Base-by-base conservation (phyloP, 2,113 vertebrate species). In the Sardina pilchardus region DNA sequence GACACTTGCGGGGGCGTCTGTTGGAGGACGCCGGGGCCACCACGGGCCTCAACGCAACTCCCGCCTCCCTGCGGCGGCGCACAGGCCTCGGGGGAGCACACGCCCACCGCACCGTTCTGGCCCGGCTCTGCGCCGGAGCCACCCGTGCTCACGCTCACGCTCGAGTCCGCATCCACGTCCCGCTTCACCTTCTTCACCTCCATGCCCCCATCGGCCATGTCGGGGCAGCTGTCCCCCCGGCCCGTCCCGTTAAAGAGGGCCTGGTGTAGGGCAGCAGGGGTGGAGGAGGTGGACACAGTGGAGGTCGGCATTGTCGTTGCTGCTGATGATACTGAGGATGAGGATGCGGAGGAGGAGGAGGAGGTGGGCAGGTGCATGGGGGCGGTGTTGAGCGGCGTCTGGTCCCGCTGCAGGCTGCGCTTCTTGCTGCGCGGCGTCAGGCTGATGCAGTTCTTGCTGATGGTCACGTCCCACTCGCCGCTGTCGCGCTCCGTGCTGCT, bases 381-480 rank as follows among this genome's bases (percentile, higher is more conserved):
- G 0, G 91, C 16, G 0, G 93, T 89, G 88, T 91, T 94, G 8
- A 92, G 90, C 30, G 91, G 89, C 21, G 89, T 87, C 87, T 95
- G 94, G 80, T 96, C 96, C 83, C 96, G 90, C 1, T 96, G 94
- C 81, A 97, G 92, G 87, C 97, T 96, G 88, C 97, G 95, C 84
- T 99, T 99, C 92, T 98, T 98, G 92, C 96, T 97, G 92, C 97
- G 96, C 0, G 96, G 96, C 0, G 96, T 95, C 81, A 95, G 92
- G 85, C 93, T 95, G 81, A 95, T 93, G 86, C 92, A 95, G 90
- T 94, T 95, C 86, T 95, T 94, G 47, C 90, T 92, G 6, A 95
- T 95, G 0, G 95, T 95, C 6, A 96, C 87, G 34, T 95, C 95
- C 95, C 96, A 96, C 87, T 96, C 95, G 0, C 95, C 95, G n/a